Evolutionary conservation across 2,113 vertebrate species (phyloP), one percentile per base, ranked within the genome.

Genomic region (Cottus gobio): DNA sequence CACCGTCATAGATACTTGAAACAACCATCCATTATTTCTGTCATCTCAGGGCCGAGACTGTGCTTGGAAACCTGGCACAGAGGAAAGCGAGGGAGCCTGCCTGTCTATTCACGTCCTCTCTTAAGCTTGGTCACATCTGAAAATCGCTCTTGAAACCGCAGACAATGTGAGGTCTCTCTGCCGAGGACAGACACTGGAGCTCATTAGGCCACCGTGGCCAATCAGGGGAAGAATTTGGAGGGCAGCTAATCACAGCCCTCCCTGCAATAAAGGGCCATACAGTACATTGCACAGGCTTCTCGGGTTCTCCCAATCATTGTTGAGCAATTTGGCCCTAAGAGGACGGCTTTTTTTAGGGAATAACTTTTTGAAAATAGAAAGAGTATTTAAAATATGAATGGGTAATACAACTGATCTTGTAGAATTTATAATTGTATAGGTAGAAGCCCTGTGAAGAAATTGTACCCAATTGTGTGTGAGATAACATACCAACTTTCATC

Each of bases 161-260:
- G 83, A 93, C 91, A 93, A 93, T 90, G 85, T 83, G 83, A 85
- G 82, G 79, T 79, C 83, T 86, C 88, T 89, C 72, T n/a, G 18
- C 75, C 1, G 77, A 70, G 82, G 83, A 91, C 80, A 93, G 85
- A 85, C 83, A 46, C 80, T 70, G 37, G 63, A 54, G 79, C 81
- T 90, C 85, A 80, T 92, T 83, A 85, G 86, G 30, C 58, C 4
- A 11, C 30, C 56, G 61, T 66, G 63, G 83, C 90, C 90, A 91
- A 89, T 92, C 82, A 83, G 72, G 26, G 71, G 37, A 86, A 71
- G 89, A 76, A 87, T 90, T 80, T 71, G 54, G 71, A 81, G 30
- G 60, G 75, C 70, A 15, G 74, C 85, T 87, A 83, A 85, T 86
- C 79, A 84, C 58, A 58, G 70, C 74, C 46, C 57, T 85, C 46